Conservation (phyloP, 2,888 invertebrate genomes). For the Mongoloraphidia duomilia region DNA sequence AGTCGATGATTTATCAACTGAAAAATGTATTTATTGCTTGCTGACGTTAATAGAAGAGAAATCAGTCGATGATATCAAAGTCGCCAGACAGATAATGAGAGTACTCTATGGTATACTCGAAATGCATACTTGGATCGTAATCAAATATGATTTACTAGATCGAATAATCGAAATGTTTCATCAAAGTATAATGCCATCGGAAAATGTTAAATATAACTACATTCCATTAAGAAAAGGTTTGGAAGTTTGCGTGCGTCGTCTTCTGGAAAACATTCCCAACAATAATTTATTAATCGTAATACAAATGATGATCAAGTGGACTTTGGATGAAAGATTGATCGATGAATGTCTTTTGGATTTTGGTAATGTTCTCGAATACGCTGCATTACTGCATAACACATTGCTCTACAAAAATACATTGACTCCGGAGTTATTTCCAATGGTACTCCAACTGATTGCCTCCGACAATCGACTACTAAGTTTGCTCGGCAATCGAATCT, state of each 20-base stretch:
- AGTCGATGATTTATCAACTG: too few species aligned
- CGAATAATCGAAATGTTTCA: constrained; percentile 28
- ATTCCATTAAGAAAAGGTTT: constrained; percentile 33
- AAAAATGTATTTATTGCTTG: too few species aligned
- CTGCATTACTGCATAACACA: constrained; percentile 33
- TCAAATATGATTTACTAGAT: too few species aligned
- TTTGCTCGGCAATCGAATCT: constrained; percentile 37
- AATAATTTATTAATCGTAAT: constrained; percentile 34
- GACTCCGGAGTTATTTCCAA: constrained; percentile 32
- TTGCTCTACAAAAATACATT: constrained; percentile 30
- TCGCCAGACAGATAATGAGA: too few species aligned
- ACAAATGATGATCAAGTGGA: constrained; percentile 36
- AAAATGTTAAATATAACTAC: constrained; percentile 21
- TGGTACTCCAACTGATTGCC: constrained; percentile 33
- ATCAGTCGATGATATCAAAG: too few species aligned
- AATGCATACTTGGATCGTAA: too few species aligned
- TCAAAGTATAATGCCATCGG: constrained; percentile 25
- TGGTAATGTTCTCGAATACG: constrained; percentile 37
- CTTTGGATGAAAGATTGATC: constrained; percentile 27
- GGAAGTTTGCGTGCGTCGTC: constrained; percentile 38
- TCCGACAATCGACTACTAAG: constrained; percentile 33
- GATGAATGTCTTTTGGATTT: constrained; percentile 37
- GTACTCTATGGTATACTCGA: too few species aligned
- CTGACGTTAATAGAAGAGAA: too few species aligned
- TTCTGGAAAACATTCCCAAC: constrained; percentile 34